phyloP scores from a whole-genome alignment of 2,888 invertebrate species.

The Ptilodon capucinus region DNA sequence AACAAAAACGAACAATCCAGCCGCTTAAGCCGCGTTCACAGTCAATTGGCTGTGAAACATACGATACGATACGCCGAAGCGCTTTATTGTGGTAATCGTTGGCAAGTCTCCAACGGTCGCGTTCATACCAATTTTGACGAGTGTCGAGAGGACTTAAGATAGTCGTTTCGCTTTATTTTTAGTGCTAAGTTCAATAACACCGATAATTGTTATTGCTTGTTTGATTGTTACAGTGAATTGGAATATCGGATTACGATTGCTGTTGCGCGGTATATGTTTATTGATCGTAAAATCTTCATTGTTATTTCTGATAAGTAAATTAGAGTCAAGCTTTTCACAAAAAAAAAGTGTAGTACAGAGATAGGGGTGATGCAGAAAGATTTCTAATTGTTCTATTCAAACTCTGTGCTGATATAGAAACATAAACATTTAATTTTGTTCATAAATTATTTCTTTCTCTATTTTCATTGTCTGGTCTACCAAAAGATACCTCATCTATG shows the following conservation, averaged over 20 bases:
- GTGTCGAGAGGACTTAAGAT: slow-evolving; percentile 18
- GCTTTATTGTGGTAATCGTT: slow-evolving; percentile 29
- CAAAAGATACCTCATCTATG: background rate
- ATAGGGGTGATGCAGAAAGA: no score
- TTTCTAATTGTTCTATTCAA: no score
- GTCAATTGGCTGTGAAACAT: slow-evolving; percentile 37
- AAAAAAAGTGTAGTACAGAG: no score
- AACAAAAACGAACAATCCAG: slow-evolving; percentile 30
- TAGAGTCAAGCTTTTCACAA: no score
- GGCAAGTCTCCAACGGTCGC: slow-evolving; percentile 41
- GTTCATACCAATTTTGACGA: slow-evolving; percentile 45
- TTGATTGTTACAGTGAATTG: slow-evolving; percentile 6
- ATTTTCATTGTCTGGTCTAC: background rate
- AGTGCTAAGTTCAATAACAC: slow-evolving; percentile 48
- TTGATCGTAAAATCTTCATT: no score
- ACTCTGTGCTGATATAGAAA: no score
- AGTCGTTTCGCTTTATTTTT: slow-evolving; percentile 36
- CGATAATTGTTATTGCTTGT: slow-evolving; percentile 11
- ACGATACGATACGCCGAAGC: slow-evolving; percentile 27
- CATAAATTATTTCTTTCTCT: no score
- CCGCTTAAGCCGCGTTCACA: slow-evolving; percentile 39
- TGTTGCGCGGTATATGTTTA: no score
- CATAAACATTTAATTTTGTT: no score
- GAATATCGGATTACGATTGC: background rate
- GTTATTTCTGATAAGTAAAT: no score